These are phyloP conservation scores for Apis florea DNA, from an alignment of 1,140 invertebrate species.

Conservation along the genomic window DNA sequence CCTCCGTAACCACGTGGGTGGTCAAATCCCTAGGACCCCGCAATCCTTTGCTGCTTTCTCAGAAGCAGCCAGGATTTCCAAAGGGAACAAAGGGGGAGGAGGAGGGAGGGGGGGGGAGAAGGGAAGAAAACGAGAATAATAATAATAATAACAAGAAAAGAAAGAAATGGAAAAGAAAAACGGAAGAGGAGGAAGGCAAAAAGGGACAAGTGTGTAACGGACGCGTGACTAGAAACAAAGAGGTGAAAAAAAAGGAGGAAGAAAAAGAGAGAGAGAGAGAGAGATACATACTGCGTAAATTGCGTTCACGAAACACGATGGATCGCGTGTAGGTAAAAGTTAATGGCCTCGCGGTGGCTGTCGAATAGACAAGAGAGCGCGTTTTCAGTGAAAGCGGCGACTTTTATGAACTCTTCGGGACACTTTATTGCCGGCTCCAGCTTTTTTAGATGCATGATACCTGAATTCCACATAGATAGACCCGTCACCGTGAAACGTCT, in stretches of 20 bases:
- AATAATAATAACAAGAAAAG: too few species aligned
- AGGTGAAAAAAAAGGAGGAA: neutral
- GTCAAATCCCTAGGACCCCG: slow-evolving; percentile 59
- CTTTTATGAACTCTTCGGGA: slow-evolving; percentile 34
- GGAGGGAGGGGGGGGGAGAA: neutral
- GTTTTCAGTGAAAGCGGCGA: slow-evolving; percentile 33
- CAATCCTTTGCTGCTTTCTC: slow-evolving; percentile 57
- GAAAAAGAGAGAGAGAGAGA: neutral
- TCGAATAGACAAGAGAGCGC: neutral
- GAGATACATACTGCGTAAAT: neutral
- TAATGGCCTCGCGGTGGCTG: slow-evolving; percentile 9
- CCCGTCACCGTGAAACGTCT: slow-evolving; percentile 37
- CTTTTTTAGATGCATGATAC: neutral
- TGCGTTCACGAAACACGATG: neutral
- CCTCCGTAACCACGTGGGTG: slow-evolving; percentile 71
- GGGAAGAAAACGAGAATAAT: neutral
- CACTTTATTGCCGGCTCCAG: slow-evolving; percentile 11
- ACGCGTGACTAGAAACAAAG: slow-evolving; percentile 27
- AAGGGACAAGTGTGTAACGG: neutral
- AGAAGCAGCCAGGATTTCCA: slow-evolving; percentile 53
- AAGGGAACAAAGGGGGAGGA: slow-evolving; percentile 26
- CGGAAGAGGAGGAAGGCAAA: too few species aligned
- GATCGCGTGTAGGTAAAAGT: slow-evolving; percentile 8
- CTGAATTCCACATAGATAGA: slow-evolving; percentile 43
- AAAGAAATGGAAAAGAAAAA: neutral